These are phyloP conservation scores for Rhingia rostrata DNA, from an alignment of 2,888 invertebrate genomes.

Conservation along the genomic window DNA sequence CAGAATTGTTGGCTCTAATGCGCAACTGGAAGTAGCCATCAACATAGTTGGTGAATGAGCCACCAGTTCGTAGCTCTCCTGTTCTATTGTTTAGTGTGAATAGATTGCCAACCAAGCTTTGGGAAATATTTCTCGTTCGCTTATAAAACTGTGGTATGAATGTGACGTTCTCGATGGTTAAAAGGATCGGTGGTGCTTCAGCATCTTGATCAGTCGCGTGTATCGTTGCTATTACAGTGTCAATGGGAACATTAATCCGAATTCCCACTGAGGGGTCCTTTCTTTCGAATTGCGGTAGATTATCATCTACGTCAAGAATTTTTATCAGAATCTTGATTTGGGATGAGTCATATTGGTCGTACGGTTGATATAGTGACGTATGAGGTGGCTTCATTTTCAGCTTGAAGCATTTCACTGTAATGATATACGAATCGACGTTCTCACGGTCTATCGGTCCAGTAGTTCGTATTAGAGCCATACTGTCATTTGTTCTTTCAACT, in stretches of 20 bases:
- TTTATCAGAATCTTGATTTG: slow-evolving; percentile 87
- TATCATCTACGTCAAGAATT: slow-evolving; percentile 89
- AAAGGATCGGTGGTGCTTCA: slow-evolving; percentile 86
- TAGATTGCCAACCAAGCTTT: slow-evolving; percentile 83
- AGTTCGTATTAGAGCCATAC: slow-evolving; percentile 86
- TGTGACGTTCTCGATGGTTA: slow-evolving; percentile 85
- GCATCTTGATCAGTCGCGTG: slow-evolving; percentile 88
- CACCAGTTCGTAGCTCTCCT: slow-evolving; percentile 88
- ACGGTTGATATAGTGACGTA: slow-evolving; percentile 81
- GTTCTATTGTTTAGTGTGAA: slow-evolving; percentile 87
- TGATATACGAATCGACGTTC: slow-evolving; percentile 84
- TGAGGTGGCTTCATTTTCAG: slow-evolving; percentile 83
- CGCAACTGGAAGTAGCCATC: slow-evolving; percentile 87
- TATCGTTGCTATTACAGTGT: slow-evolving; percentile 87
- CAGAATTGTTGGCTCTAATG: slow-evolving; percentile 87
- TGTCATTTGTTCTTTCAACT: slow-evolving; percentile 86
- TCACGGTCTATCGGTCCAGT: slow-evolving; percentile 88
- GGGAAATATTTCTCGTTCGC: slow-evolving; percentile 83
- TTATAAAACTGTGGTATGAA: slow-evolving; percentile 84
- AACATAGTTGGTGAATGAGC: slow-evolving; percentile 86
- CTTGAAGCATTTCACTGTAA: slow-evolving; percentile 89
- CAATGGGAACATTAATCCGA: slow-evolving; percentile 89
- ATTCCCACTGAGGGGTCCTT: slow-evolving; percentile 88
- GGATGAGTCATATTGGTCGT: slow-evolving; percentile 88
- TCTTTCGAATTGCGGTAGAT: slow-evolving; percentile 87